Percentiles rank a stretch among this genome's conserved stretches.
These are phyloP conservation scores for Anastatus disparis DNA, from an alignment of 1,140 invertebrate genomes.

Conservation along the genomic window DNA sequence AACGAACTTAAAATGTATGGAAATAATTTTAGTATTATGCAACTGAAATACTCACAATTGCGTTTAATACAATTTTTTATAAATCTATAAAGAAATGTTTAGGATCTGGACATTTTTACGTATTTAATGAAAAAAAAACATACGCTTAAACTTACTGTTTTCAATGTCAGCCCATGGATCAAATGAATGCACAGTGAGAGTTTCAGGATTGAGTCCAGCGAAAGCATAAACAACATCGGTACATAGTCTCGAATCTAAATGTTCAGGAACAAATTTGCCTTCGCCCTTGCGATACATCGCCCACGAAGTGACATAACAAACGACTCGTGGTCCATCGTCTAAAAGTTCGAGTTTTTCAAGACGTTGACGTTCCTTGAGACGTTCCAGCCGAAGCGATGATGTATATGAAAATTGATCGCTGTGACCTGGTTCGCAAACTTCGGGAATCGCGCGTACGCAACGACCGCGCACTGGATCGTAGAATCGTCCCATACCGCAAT, in stretches of 20 bases:
- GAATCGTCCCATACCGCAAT: constrained; percentile 55
- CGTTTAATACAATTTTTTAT: too few species aligned
- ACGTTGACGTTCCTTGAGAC: constrained; percentile 46
- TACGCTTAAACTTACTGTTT: constrained; percentile 80
- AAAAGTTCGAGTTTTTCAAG: constrained; percentile 48
- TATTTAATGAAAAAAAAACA: too few species aligned
- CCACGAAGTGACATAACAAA: constrained; percentile 92
- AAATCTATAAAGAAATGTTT: too few species aligned
- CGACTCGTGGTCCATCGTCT: constrained; percentile 68
- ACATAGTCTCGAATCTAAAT: constrained; percentile 82
- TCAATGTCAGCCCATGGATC: constrained; percentile 88
- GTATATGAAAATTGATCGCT: constrained; percentile 40
- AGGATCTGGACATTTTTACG: too few species aligned
- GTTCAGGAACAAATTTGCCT: constrained; percentile 87
- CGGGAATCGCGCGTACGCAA: constrained; percentile 51
- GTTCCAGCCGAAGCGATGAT: constrained; percentile 24
- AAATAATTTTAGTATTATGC: too few species aligned
- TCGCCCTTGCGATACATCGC: constrained; percentile 84
- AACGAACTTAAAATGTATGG: too few species aligned
- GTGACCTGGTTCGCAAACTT: constrained; percentile 54
- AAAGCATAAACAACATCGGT: constrained; percentile 92
- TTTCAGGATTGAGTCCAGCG: constrained; percentile 83
- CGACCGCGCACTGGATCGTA: constrained; percentile 46
- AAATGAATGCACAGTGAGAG: constrained; percentile 78
- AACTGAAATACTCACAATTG: too few species aligned